Conservation (phyloP, 2,888 invertebrate species). For the Zhengitettix transpicula region DNA sequence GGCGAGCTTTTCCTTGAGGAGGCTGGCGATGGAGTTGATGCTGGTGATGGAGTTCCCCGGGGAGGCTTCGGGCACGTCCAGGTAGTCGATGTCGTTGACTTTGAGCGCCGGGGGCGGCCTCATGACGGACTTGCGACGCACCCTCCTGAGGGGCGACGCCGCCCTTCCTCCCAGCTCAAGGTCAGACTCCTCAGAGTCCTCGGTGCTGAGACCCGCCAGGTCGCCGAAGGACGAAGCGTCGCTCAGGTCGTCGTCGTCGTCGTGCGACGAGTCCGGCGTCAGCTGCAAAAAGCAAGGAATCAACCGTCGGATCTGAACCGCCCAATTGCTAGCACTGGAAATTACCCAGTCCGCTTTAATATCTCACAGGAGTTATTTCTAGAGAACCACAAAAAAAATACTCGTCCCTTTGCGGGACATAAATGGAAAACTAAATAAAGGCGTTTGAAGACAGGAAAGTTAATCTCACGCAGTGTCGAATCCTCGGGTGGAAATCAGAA, state of each 20-base stretch:
- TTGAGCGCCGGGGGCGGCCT: conserved; percentile 32
- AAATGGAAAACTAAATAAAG: too few relatives aligned
- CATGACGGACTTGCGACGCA: conserved; percentile 43
- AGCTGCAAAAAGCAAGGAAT: not conserved
- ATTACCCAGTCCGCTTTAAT: too few relatives aligned
- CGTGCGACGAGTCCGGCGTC: not conserved
- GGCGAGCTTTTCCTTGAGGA: conserved; percentile 68
- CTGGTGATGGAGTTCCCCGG: conserved; percentile 68
- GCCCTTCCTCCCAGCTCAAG: conserved; percentile 22
- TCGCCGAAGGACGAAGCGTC: conserved; percentile 29
- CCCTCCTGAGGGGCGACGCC: conserved; percentile 4
- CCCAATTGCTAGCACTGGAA: too few relatives aligned
- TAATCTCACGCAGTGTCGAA: too few relatives aligned
- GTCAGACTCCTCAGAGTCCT: not conserved
- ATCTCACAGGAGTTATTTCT: too few relatives aligned
- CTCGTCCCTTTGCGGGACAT: too few relatives aligned
- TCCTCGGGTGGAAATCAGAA: too few relatives aligned
- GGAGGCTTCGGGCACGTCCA: conserved; percentile 39
- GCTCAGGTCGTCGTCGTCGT: not conserved
- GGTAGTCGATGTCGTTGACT: conserved; percentile 26
- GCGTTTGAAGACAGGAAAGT: too few relatives aligned
- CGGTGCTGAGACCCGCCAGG: not conserved
- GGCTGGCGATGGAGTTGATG: conserved; percentile 67
- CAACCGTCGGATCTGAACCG: not conserved
- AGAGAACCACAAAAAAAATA: too few relatives aligned